Base-by-base conservation (phyloP, 1,140 invertebrate species). In the Zaprionus taronus region DNA sequence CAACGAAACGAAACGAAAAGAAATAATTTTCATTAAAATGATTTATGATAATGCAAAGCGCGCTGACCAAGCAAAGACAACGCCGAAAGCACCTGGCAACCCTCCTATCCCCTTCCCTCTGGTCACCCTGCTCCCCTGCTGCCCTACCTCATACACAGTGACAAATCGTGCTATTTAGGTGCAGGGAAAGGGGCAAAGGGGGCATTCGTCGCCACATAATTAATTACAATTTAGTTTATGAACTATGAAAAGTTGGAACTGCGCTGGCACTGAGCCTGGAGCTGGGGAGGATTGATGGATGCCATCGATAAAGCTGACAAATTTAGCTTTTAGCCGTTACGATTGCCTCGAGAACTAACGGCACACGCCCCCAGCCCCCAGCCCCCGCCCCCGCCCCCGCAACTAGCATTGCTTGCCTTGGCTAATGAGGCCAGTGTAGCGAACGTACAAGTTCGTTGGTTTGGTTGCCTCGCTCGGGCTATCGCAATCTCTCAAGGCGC, bases 161-260 rank as follows among this genome's bases (percentile, higher is more conserved):
- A 86, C 83, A 86, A 86, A 86, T 86, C 77, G 83, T 73, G 66
- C 49, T 74, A 77, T 83, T 90, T 90, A 84, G 72, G 20, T 6
- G 47, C 6, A n/a, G 20, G 2, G 36, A 20, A 24, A n/a, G 34
- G 24, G 65, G 36, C 15, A 20, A 24, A n/a, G 34, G 24, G 65
- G 36, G 20, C 36, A 56, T 55, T 58, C 79, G 68, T 79, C 67
- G 77, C 49, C 81, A 69, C 84, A 90, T 89, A 89, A 89, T 89
- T 89, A 89, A 89, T 89, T 90, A 89, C 81, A 84, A 77, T 89
- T 90, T 79, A 81, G 85, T 90, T 90, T 84, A 87, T 89, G 87
- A 89, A 75, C 84, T 80, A 75, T 77, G 67, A 75, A 64, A 70
- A 78, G 47, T 60, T 67, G 53, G 51, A 51, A 72, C 73, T 51